Percentiles rank a stretch among this genome's conserved stretches.
These are phyloP conservation scores for Euura lappo DNA, from an alignment of 1,140 invertebrate genomes.

Conservation along the genomic window DNA sequence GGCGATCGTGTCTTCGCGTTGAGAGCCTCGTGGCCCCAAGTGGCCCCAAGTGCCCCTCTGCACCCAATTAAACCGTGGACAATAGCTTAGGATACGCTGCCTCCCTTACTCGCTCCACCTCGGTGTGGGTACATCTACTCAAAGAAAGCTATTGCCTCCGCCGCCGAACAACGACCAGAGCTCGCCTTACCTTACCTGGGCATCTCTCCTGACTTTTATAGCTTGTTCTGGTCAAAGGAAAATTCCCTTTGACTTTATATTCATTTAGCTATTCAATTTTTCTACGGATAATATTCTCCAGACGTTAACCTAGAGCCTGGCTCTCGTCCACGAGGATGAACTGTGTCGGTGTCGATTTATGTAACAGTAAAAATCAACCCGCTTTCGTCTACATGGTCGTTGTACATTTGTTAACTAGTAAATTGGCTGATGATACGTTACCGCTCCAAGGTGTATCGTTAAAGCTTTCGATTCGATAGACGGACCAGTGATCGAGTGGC, in stretches of 20 bases:
- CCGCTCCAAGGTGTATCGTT: too few relatives aligned
- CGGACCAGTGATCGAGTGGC: slow-evolving; percentile 25
- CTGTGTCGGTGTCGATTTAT: too few relatives aligned
- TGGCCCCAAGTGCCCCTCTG: slow-evolving; percentile 33
- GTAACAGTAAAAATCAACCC: too few relatives aligned
- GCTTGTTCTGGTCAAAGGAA: slow-evolving; percentile 6
- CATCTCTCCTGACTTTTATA: background rate
- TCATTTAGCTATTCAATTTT: background rate
- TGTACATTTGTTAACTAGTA: too few relatives aligned
- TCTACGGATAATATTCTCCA: too few relatives aligned
- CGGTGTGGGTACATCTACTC: background rate
- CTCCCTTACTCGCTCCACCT: background rate
- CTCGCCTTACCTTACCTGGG: background rate
- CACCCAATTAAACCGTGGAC: slow-evolving; percentile 43
- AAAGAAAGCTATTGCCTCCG: background rate
- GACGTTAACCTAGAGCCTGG: too few relatives aligned
- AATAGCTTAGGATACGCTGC: slow-evolving; percentile 41
- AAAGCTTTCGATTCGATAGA: too few relatives aligned
- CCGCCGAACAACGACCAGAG: background rate
- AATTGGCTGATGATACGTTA: too few relatives aligned
- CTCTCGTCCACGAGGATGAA: too few relatives aligned
- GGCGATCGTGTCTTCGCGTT: slow-evolving; percentile 32
- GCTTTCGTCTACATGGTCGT: too few relatives aligned
- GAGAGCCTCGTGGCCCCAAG: slow-evolving; percentile 25
- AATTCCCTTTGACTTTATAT: background rate